These are phyloP conservation scores for Amiota minor DNA, from an alignment of 2,888 invertebrate genomes.

Conservation along the genomic window DNA sequence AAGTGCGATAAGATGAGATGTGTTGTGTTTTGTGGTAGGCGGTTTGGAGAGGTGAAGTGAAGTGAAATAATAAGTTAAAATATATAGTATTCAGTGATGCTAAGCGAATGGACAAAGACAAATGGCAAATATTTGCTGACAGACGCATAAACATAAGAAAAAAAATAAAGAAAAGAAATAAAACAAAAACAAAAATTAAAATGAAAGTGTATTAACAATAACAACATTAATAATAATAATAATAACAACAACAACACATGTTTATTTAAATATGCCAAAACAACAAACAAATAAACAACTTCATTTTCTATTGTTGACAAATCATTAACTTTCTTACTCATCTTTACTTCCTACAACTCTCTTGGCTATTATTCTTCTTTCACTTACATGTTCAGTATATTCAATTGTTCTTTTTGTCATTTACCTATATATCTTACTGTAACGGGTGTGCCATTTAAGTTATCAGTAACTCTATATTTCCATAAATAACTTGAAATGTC, in stretches of 20 bases:
- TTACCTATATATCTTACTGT: no score
- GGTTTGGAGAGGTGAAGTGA: no score
- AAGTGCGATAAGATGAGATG: no score
- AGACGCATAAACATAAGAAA: neutral
- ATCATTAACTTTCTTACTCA: no score
- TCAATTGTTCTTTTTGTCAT: no score
- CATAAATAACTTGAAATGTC: no score
- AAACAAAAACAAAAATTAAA: slow-evolving; percentile 13
- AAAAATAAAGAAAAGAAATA: neutral
- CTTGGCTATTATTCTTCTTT: neutral
- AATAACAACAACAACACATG: neutral
- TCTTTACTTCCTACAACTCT: neutral
- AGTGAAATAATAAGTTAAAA: no score
- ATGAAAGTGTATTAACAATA: slow-evolving; percentile 16
- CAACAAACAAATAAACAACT: neutral
- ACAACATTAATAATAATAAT: neutral
- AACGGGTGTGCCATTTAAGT: no score
- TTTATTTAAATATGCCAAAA: neutral
- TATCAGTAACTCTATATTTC: no score
- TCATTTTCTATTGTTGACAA: no score
- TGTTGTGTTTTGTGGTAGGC: no score
- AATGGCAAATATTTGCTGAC: neutral
- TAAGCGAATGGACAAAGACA: slow-evolving; percentile 1
- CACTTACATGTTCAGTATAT: neutral
- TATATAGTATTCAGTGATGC: no score